phyloP scores from a whole-genome alignment of 2,888 invertebrate species.

The Bruchidius siliquastri region DNA sequence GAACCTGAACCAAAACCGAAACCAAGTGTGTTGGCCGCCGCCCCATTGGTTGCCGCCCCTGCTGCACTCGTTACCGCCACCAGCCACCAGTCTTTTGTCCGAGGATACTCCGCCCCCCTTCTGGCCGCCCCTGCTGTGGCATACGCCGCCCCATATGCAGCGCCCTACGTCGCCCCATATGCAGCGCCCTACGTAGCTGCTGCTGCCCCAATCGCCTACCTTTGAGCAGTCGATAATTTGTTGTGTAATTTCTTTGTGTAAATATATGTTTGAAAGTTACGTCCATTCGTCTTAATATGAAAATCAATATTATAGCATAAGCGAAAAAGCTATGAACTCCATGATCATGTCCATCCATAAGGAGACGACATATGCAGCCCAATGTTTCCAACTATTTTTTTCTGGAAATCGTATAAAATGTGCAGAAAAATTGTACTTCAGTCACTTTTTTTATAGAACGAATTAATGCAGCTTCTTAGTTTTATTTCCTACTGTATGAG shows the following conservation, averaged over 20 bases:
- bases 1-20: slow-evolving; percentile 25
- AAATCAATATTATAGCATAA: too few relatives aligned
- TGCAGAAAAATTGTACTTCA: too few relatives aligned
- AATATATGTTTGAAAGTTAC: neutral
- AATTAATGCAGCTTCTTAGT: too few relatives aligned
- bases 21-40: slow-evolving; percentile 34
- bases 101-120: slow-evolving; percentile 34
- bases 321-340: too few relatives aligned
- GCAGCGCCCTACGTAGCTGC: slow-evolving; percentile 37
- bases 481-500: too few relatives aligned
- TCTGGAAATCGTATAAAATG: too few relatives aligned
- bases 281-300: neutral
- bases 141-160: slow-evolving; percentile 33
- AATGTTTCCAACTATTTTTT: too few relatives aligned
- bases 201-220: slow-evolving; percentile 30
- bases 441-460: too few relatives aligned
- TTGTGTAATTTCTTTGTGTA: neutral
- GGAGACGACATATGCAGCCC: too few relatives aligned
- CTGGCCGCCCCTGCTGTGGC: slow-evolving; percentile 38
- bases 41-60: slow-evolving; percentile 28
- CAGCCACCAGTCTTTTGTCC: slow-evolving; percentile 59
- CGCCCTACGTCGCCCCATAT: too few relatives aligned
- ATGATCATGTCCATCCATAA: too few relatives aligned
- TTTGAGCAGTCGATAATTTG: neutral
- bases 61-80: slow-evolving; percentile 56